Evolutionary conservation across 2,113 vertebrate species (phyloP), one percentile per base, ranked within the genome.

Genomic region (Galbula dea): DNA sequence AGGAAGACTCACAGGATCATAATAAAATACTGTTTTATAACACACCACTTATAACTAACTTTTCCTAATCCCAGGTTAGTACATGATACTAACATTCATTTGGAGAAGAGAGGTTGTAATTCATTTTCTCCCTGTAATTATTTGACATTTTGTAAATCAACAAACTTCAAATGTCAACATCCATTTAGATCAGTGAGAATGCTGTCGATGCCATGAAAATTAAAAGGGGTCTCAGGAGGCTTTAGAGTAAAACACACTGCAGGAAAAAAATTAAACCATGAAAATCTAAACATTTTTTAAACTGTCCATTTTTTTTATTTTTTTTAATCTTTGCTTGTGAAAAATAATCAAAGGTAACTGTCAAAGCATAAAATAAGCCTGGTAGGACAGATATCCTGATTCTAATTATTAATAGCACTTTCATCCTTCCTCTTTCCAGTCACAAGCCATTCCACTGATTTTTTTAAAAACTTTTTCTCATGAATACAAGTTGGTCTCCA

Each of bases 61-160:
- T 93, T 93, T 59, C 84, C 85, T 68, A 92, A 74, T 92, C 72
- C 66, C 78, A 85, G 54, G 63, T 71, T 85, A 93, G 26, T 43
- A 80, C 19, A 80, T 16, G 74, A 85, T 71, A 92, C 59, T 48
- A 90, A 86, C 20, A 62, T 67, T 83, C 67, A 77, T 76, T 52
- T 77, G 63, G 34, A 85, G 67, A 92, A 90, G 79, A 37, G 3
- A 92, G 66, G 41, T 62, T 83, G 49, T 37, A 94, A 92, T 88
- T 80, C 26, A 91, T 96, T 96, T 95, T 86, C 67, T 68, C 75
- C 63, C 22, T 87, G 29, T 92, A 95, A 95, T 95, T 94, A 91
- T 73, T 59, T 93, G 93, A 85, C 93, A 96, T 92, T 96, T 88
- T 89, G 72, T 92, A 96, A 96, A 94, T 94, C 89, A 95, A 95